Percentiles rank a stretch among this genome's conserved stretches.
Conservation (phyloP, 2,888 invertebrate species). For the Drosophila setosimentum region DNA sequence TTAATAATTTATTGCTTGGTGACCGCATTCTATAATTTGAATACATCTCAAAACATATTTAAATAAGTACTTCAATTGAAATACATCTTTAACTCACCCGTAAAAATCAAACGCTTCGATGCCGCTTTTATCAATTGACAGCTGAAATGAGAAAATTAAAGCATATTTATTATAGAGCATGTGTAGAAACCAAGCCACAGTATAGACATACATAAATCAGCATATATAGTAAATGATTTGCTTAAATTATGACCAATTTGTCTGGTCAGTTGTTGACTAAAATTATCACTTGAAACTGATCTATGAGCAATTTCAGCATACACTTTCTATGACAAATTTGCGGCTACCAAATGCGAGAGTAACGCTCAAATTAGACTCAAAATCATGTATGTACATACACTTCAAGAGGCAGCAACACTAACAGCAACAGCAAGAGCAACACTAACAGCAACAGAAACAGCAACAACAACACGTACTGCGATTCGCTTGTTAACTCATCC, state of each 20-base stretch:
- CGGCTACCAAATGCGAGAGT: slow-evolving; percentile 29
- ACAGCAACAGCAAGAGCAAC: slow-evolving; percentile 16
- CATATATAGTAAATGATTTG: slow-evolving; percentile 12
- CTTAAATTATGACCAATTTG: slow-evolving; percentile 54
- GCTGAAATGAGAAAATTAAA: slow-evolving; percentile 35
- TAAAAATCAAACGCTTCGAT: neutral
- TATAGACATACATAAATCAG: slow-evolving; percentile 34
- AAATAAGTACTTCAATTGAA: neutral
- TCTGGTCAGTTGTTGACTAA: slow-evolving; percentile 65
- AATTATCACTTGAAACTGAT: slow-evolving; percentile 72
- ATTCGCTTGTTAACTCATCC: slow-evolving; percentile 81
- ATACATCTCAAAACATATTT: neutral
- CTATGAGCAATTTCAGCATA: slow-evolving; percentile 61
- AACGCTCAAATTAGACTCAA: slow-evolving; percentile 56
- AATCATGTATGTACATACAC: slow-evolving; percentile 58
- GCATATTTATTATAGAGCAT: slow-evolving; percentile 18
- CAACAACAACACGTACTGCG: slow-evolving; percentile 54
- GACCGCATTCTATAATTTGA: neutral
- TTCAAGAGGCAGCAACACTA: slow-evolving; percentile 35
- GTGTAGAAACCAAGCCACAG: neutral
- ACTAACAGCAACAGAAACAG: slow-evolving; percentile 33
- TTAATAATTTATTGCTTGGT: neutral
- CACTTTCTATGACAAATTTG: slow-evolving; percentile 79
- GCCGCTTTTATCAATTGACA: slow-evolving; percentile 12
- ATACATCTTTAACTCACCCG: slow-evolving; percentile 14